Conservation (phyloP, 1,140 invertebrate genomes). For the Trachymyrmex septentrionalis region DNA sequence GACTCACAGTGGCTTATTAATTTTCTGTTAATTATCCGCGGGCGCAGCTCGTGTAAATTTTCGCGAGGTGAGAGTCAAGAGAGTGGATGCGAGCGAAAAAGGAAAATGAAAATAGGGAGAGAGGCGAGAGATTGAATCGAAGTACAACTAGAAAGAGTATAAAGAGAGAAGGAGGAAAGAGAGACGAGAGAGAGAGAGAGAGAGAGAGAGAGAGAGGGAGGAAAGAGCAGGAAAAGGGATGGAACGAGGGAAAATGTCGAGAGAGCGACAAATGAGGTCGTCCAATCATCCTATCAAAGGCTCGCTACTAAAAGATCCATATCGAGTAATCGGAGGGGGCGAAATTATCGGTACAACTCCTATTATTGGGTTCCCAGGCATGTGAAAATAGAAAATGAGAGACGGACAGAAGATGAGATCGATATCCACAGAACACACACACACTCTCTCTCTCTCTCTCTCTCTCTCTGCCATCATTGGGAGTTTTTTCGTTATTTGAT, state of each 20-base stretch:
- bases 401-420: constrained; percentile 73
- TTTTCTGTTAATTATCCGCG: constrained; percentile 77
- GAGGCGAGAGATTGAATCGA: constrained; percentile 52
- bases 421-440: constrained; percentile 41
- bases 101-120: constrained; percentile 27
- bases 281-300: constrained; percentile 81
- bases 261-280: constrained; percentile 70
- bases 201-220: constrained; percentile 7
- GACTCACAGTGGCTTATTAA: constrained; percentile 72
- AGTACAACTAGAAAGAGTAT: constrained; percentile 33
- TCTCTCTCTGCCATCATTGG: neutral
- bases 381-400: constrained; percentile 79
- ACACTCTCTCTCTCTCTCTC: neutral
- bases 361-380: constrained; percentile 80
- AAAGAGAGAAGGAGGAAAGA: neutral
- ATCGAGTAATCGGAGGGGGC: constrained; percentile 81
- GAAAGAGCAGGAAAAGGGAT: constrained; percentile 56
- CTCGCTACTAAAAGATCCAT: constrained; percentile 81
- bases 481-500: constrained; percentile 74
- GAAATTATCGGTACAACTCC: constrained; percentile 82
- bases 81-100: constrained; percentile 41
- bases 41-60: constrained; percentile 62
- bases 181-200: constrained; percentile 31
- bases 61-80: constrained; percentile 58
- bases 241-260: constrained; percentile 58